phyloP scores from a whole-genome alignment of 2,888 invertebrate species.

The Lypha dubia region DNA sequence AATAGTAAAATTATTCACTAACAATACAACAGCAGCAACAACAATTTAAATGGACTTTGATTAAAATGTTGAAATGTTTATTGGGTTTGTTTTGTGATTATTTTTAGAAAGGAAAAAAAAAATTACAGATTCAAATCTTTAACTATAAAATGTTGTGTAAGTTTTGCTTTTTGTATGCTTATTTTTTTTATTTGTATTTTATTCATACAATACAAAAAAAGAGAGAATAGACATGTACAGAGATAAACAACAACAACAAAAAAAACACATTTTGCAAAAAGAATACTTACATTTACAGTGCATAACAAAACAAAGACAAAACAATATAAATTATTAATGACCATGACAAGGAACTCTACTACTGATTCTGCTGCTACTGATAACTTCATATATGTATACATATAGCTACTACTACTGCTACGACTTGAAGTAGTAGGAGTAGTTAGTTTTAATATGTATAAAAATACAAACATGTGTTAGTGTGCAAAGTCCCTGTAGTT shows the following conservation, averaged over 20 bases:
- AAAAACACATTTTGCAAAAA: slow-evolving; percentile 21
- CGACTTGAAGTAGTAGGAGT: neutral
- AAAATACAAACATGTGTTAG: neutral
- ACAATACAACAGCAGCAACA: too few species aligned
- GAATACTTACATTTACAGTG: slow-evolving; percentile 9
- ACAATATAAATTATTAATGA: slow-evolving; percentile 62
- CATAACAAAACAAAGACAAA: slow-evolving; percentile 51
- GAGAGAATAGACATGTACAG: neutral
- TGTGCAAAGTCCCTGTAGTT: too few species aligned
- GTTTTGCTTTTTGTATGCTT: slow-evolving; percentile 47
- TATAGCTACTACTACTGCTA: too few species aligned
- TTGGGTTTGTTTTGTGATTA: slow-evolving; percentile 60
- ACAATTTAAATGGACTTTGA: slow-evolving; percentile 49
- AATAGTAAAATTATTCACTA: slow-evolving; percentile 44
- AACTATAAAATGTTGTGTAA: slow-evolving; percentile 60
- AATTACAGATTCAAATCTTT: slow-evolving; percentile 66
- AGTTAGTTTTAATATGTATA: slow-evolving; percentile 5
- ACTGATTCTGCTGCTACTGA: slow-evolving; percentile 10
- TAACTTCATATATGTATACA: slow-evolving; percentile 2
- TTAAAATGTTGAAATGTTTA: slow-evolving; percentile 67
- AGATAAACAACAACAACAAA: slow-evolving; percentile 11
- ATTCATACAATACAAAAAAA: slow-evolving; percentile 35
- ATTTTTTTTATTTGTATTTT: slow-evolving; percentile 43
- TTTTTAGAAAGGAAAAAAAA: slow-evolving; percentile 37
- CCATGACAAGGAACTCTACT: slow-evolving; percentile 38